These are phyloP conservation scores for Bombus soroeensis DNA, from an alignment of 1,140 invertebrate species.

Conservation along the genomic window DNA sequence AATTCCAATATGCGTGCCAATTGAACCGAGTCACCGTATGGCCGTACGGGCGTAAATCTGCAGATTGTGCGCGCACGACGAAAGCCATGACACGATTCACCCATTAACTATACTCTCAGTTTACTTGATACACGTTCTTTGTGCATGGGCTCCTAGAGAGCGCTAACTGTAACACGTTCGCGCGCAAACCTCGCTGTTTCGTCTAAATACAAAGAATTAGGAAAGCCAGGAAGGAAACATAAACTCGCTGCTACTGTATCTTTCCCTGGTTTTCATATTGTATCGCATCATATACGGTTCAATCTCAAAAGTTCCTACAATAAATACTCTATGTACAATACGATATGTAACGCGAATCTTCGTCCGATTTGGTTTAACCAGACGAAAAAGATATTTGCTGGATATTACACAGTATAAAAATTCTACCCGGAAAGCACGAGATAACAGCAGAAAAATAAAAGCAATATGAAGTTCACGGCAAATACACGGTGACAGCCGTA, in stretches of 20 bases:
- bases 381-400: not conserved
- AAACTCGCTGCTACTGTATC: not conserved
- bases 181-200: not conserved
- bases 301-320: not conserved
- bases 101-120: conserved; percentile 64
- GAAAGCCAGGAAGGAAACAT: not conserved
- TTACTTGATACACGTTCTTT: conserved; percentile 34
- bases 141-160: not conserved
- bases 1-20: conserved; percentile 76
- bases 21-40: conserved; percentile 67
- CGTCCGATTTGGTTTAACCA: not conserved
- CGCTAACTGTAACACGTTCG: not conserved
- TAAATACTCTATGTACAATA: not conserved
- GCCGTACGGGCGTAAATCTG: conserved; percentile 62
- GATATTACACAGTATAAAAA: not conserved
- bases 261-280: no score
- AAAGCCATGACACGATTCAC: conserved; percentile 70
- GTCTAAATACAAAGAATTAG: not conserved
- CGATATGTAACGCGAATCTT: not conserved
- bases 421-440: not conserved
- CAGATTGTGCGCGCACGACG: conserved; percentile 62
- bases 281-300: not conserved
- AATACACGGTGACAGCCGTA: not conserved
- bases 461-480: not conserved
- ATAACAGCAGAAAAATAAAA: not conserved